Evolutionary conservation across 2,797 vertebrate species (phyloP).

Genomic region (Pipistrellus nathusii): DNA sequence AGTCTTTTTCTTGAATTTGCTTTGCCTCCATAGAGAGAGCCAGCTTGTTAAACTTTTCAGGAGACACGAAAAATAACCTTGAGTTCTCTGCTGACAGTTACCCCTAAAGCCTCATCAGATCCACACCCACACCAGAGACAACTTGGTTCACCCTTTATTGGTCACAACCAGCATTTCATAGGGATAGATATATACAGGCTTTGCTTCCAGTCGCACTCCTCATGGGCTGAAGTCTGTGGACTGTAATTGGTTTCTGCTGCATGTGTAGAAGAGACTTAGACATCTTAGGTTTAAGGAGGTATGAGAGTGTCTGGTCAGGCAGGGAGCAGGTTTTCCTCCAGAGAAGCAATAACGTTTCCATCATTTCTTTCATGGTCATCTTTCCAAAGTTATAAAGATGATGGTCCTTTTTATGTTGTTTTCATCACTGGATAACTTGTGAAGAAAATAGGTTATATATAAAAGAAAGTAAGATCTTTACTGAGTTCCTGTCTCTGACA

Average conservation of each 20-base stretch:
- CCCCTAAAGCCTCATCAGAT: constrained; percentile 83
- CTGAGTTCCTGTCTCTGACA: constrained; percentile 92
- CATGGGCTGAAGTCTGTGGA: constrained; percentile 93
- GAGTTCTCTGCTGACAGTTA: constrained; percentile 91
- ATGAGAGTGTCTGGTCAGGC: constrained; percentile 91
- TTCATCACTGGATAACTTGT: too few species aligned
- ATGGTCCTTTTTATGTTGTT: too few species aligned
- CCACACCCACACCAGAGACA: background rate
- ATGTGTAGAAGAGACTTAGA: constrained; percentile 90
- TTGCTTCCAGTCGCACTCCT: constrained; percentile 87
- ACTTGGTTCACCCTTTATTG: constrained; percentile 92
- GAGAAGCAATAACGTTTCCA: constrained; percentile 89
- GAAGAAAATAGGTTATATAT: too few species aligned
- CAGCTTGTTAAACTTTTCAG: constrained; percentile 92
- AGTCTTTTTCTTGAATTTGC: constrained; percentile 95
- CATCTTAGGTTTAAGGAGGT: constrained; percentile 82
- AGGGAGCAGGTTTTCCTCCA: constrained; percentile 94
- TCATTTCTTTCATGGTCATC: constrained; percentile 95
- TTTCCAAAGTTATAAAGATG: constrained; percentile 91
- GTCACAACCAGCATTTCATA: constrained; percentile 93
- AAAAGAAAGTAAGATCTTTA: constrained; percentile 84
- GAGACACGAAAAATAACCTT: constrained; percentile 91
- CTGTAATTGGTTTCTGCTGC: constrained; percentile 92
- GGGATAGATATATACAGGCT: constrained; percentile 91
- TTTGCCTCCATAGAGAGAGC: constrained; percentile 93